Base-by-base conservation (phyloP, 35 echinoderm and acorn worm species). In the Lytechinus pictus region DNA sequence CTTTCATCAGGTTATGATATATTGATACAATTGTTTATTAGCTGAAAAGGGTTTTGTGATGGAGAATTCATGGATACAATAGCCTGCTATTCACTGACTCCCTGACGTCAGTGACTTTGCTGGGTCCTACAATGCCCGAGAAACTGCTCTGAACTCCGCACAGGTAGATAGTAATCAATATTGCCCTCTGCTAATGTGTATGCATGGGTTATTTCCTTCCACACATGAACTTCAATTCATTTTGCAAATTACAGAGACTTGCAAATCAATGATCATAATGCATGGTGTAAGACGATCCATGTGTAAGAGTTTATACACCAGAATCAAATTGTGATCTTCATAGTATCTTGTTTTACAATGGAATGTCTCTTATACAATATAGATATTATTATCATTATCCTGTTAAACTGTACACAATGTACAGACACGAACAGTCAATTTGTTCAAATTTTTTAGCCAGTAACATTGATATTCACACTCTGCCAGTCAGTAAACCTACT, bases 81-180 rank as follows among this genome's bases (percentile, higher is more conserved):
- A 79, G 66, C 66, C 8, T 79, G 66, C 66, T 72, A 79, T 79
- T 79, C 4, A 79, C 66, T 1, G n/a, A 24, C 66, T 79, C 66
- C 66, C 66, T 79, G 66, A 79, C 66, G 19, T 79, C 66, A 79
- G 66, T 79, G 66, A 79, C 66, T 79, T n/a, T n/a, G 66, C 66
- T 24, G 4, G 14, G 66, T 79, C 9, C 24, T 71, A 44, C 2
- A 13, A 13, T 71, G 61, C 9, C 61, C 61, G 1, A 24, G 66
- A 79, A n/a, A 79, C 6, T 79, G 66, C 4, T 24, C 4, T 24
- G 66, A 24, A 79, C 2, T 24, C 5, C 1, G 1, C 6, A 79
- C 19, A 24, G 66, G 66, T 19, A 24, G 66, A 79, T 79, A 7
- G 66, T 5, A 79, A 79, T 79, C 66, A 79, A 79, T 79, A 79